Evolutionary conservation across 2,797 vertebrate genomes (phyloP), one percentile per base, ranked within the genome.

Genomic region (Acropternis orthonyx): DNA sequence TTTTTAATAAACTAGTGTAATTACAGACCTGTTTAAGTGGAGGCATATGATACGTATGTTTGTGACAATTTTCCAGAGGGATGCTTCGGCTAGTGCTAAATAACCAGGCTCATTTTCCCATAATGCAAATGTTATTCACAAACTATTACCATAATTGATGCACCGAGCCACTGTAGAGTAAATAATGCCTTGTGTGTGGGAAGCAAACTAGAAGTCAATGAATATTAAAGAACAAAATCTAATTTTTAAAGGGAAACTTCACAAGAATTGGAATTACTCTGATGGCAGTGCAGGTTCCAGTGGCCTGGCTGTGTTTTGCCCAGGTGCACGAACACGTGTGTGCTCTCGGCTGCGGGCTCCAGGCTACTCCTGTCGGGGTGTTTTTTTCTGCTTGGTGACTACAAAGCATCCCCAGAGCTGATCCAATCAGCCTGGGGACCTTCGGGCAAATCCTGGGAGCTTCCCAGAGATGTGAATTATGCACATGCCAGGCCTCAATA

Each of bases 161-260:
- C 97, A 97, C 97, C 95, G 92, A 97, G 94, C 96, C 97, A 97
- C 97, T 98, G 95, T 94, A 96, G 97, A 98, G 98, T 98, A 98
- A 98, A 97, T 97, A 97, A 97, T 97, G 96, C 94, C 97, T 89
- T 97, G 97, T 98, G 95, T 97, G 96, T 97, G 95, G 96, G 96
- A 97, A 98, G 98, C 97, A 97, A 98, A 91, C 77, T 97, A 97
- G 97, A 98, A 97, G 98, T 99, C 98, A 98, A 97, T 98, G 98
- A 98, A 98, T 98, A 98, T 99, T 98, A 98, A 98, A 98, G 96
- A 97, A 94, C 92, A 97, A 95, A 97, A 98, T 94, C 93, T 95
- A 48, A 66, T 97, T 97, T 97, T 97, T 96, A 97, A 97, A 97
- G 94, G 92, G 89, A 94, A 97, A 88, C 84, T 77, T 94, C 68